A percentile compares a stretch with the other conserved stretches of the same genome.
Conservation (phyloP, 2,888 invertebrate species). For the Parnassius glacialis region DNA sequence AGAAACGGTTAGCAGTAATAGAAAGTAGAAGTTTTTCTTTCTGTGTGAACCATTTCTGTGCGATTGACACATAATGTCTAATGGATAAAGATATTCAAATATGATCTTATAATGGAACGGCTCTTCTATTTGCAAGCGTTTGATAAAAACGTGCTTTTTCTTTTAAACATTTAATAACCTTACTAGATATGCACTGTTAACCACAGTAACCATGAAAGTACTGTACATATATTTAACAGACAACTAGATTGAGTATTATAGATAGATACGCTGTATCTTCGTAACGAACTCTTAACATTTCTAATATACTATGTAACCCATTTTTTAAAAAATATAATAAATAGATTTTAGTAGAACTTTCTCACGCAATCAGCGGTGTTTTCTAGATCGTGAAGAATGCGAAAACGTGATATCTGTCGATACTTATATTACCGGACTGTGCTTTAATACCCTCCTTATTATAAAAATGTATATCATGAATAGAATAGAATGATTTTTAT, state of each 20-base stretch:
- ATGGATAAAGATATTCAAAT: neutral
- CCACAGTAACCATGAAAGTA: slow-evolving; percentile 8
- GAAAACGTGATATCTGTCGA: too few relatives aligned
- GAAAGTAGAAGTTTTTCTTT: too few relatives aligned
- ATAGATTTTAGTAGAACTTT: neutral
- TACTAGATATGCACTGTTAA: slow-evolving; percentile 23
- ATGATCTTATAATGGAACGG: neutral
- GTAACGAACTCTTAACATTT: neutral
- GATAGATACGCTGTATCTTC: too few relatives aligned
- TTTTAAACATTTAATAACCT: slow-evolving; percentile 19
- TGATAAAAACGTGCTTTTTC: slow-evolving; percentile 13
- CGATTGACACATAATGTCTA: too few relatives aligned
- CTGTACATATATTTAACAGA: slow-evolving; percentile 2
- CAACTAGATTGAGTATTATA: neutral
- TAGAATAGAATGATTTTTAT: too few relatives aligned
- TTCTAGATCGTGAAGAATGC: too few relatives aligned
- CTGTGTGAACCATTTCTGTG: too few relatives aligned
- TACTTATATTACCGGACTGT: too few relatives aligned
- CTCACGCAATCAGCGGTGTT: neutral
- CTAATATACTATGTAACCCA: neutral
- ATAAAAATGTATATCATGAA: too few relatives aligned
- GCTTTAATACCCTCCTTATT: too few relatives aligned
- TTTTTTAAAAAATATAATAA: neutral
- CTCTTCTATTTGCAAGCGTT: neutral
- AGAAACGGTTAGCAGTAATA: too few relatives aligned